These are phyloP conservation scores for Zophobas morio DNA, from an alignment of 1,140 invertebrate genomes.

Conservation along the genomic window DNA sequence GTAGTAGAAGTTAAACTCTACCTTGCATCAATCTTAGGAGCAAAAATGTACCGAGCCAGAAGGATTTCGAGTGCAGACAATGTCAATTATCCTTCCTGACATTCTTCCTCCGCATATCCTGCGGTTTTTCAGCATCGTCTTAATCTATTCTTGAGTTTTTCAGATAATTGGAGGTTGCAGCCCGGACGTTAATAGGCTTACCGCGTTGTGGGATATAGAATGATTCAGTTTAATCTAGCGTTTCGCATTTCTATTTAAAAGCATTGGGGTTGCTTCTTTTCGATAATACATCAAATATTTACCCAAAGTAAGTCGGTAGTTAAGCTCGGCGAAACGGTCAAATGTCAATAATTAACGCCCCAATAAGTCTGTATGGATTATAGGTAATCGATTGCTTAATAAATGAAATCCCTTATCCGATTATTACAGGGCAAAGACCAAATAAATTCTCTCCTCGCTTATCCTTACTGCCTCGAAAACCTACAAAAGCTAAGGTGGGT, in stretches of 20 bases:
- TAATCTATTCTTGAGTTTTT: conserved; percentile 42
- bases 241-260: conserved; percentile 33
- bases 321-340: conserved; percentile 44
- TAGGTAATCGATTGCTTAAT: conserved; percentile 60
- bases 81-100: conserved; percentile 26
- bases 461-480: conserved; percentile 55
- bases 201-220: conserved; percentile 25
- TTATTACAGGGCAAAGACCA: conserved; percentile 60
- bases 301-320: conserved; percentile 42
- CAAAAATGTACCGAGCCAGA: no score
- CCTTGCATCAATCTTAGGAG: no score
- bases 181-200: conserved; percentile 28
- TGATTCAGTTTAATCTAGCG: conserved; percentile 41
- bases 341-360: conserved; percentile 57
- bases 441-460: conserved; percentile 55
- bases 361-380: conserved; percentile 56
- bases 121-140: conserved; percentile 36
- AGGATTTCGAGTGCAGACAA: conserved; percentile 13
- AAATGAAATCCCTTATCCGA: conserved; percentile 62
- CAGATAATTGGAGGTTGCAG: conserved; percentile 42
- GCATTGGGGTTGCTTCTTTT: conserved; percentile 15
- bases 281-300: conserved; percentile 46
- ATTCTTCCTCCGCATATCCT: conserved; percentile 25
- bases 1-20: no score
- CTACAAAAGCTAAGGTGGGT: conserved; percentile 48